Evolutionary conservation across 2,113 vertebrate genomes (phyloP), one percentile per base, ranked within the genome.

Genomic region (Alexandromys fortis): DNA sequence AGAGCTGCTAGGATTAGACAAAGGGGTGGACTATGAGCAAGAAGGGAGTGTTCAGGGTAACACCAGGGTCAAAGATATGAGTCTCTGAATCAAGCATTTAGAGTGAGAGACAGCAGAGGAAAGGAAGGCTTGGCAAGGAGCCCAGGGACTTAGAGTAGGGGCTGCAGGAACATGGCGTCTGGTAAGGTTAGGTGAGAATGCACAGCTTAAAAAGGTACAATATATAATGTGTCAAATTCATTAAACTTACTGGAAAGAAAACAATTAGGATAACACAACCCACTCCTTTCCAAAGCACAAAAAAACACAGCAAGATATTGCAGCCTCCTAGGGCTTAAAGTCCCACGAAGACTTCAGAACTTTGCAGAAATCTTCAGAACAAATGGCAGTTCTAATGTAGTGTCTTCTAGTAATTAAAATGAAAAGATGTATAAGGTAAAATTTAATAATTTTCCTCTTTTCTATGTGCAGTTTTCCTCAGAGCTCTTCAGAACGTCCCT

Each of bases 11-110:
- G 58, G 72, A 10, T 16, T 8, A 2, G n/a, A 17, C 13, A 13
- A 0, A 0, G 3, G 49, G 28, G 0, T 0, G 7, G 49, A 21
- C 52, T 17, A 0, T 0, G 73, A 49, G 58, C 26, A 49, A 67
- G 38, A 1, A 47, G 61, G 45, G 11, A 33, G 38, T 55, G 68
- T 13, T 14, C 8, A 10, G 58, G 65, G 10, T 2, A 7, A 14
- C 5, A 24, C 19, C 52, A 0, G 49, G 67, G 3, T 10, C 52
- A 10, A n/a, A 58, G 38, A 12, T 13, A 17, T 26, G 12, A 16
- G 28, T 28, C 26, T 19, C 26, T 0, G 1, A 47, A 19, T 11
- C 38, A 14, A 49, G 76, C 28, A 0, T 14, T 13, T 47, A 16
- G 78, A 38, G 79, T 1, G n/a, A 58, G 13, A n/a, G n/a, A 21